Base-by-base conservation (phyloP, 1,140 invertebrate genomes). In the Zophobas atratus region DNA sequence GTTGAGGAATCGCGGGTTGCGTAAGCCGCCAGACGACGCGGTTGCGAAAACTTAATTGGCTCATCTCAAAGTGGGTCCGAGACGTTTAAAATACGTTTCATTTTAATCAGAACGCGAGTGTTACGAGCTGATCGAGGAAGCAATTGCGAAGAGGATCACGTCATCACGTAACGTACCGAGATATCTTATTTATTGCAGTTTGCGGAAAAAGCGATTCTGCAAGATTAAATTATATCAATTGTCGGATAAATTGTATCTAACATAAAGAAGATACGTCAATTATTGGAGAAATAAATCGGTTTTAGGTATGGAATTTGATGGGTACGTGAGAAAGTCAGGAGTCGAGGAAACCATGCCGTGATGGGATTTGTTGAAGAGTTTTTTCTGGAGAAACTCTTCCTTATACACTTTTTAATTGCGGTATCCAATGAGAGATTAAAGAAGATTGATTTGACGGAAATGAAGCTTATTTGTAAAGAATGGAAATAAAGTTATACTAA, bases 401-500 rank as follows among this genome's bases (percentile, higher is more conserved):
- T 60, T 60, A 39, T 60, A 60, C 35, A 36, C 49, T 55, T 51
- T 51, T 51, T 70, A 51, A 49, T 70, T 51, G 46, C n/a, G 41
- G 33, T 43, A 70, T 20, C 48, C 41, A 35, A 33, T 67, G 20
- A 67, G 20, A 41, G 38, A 48, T 67, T 67, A 67, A 71, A 53
- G 6, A 6, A 33, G 67, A 71, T 74, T 74, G 43, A 74, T 74
- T 38, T 33, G 48, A 43, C 38, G 51, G 43, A 76, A 55, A 55
- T 38, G 60, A 67, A 8, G 35, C 6, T 53, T 34, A 38, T n/a
- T 70, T 70, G 3, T 60, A 39, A 60, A 60, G 35, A 60, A 60
- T 60, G 56, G 35, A 60, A 35, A 60, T 60, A 60, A 38, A 38
- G 56, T 77, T 57, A 71, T 77, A 93, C 93, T 93, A 87, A 96